phyloP scores from a whole-genome alignment of 1,140 invertebrate genomes.

The Neodiprion fabricii region DNA sequence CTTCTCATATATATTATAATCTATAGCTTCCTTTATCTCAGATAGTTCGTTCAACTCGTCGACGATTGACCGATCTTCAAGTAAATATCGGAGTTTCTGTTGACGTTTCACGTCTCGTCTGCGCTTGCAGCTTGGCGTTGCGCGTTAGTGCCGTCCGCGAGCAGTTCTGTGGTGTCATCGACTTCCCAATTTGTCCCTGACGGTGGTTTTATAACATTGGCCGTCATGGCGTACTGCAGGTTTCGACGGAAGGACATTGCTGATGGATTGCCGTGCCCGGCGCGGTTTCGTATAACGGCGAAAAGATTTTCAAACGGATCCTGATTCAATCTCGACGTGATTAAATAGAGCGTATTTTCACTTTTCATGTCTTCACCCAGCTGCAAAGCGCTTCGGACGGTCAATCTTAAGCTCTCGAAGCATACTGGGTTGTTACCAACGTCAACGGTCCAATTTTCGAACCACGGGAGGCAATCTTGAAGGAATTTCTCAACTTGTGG shows the following conservation, averaged over 20 bases:
- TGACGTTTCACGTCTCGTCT: background rate
- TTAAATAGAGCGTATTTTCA: constrained; percentile 23
- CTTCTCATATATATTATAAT: background rate
- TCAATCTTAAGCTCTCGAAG: constrained; percentile 23
- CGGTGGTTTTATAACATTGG: constrained; percentile 24
- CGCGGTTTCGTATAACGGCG: constrained; percentile 25
- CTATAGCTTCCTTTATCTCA: background rate
- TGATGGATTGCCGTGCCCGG: constrained; percentile 26
- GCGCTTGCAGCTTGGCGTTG: constrained; percentile 8
- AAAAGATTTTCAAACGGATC: constrained; percentile 34
- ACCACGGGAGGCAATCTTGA: constrained; percentile 21
- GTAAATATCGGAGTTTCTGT: background rate
- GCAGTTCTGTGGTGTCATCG: constrained; percentile 14
- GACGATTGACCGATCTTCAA: background rate
- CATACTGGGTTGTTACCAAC: constrained; percentile 18
- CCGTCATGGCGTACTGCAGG: constrained; percentile 26
- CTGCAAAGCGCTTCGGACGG: constrained; percentile 23
- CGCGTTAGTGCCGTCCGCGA: background rate
- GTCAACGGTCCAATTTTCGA: constrained; percentile 17
- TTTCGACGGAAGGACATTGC: constrained; percentile 27
- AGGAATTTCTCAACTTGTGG: constrained; percentile 28
- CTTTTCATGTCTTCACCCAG: constrained; percentile 24
- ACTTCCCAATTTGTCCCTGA: constrained; percentile 21
- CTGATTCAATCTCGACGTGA: constrained; percentile 32
- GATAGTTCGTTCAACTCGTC: background rate